Conservation (phyloP, 2,888 invertebrate species). For the Halictus quadricinctus region DNA sequence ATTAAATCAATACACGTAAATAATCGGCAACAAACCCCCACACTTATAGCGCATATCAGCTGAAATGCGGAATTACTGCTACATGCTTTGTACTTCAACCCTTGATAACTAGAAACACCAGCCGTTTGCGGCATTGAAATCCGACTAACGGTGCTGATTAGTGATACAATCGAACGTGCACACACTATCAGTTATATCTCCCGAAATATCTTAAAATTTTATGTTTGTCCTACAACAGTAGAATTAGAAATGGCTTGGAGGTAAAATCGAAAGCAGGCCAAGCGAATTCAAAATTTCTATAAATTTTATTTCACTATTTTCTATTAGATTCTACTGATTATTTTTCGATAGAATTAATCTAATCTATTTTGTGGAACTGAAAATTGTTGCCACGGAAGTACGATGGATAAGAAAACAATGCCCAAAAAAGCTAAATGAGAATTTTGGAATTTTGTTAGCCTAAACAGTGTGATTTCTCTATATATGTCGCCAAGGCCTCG, state of each 20-base stretch:
- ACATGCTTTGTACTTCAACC: not conserved
- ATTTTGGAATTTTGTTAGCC: too few species aligned
- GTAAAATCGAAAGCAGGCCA: not conserved
- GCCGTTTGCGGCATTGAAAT: conserved; percentile 2
- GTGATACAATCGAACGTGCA: not conserved
- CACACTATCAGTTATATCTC: not conserved
- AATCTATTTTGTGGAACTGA: too few species aligned
- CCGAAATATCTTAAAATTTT: not conserved
- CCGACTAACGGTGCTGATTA: not conserved
- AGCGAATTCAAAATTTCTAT: not conserved
- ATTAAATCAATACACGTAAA: not conserved
- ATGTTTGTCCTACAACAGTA: not conserved
- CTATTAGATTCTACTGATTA: too few species aligned
- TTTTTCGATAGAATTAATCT: too few species aligned
- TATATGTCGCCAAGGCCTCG: too few species aligned
- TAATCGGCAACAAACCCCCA: not conserved
- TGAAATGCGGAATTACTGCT: conserved; percentile 5
- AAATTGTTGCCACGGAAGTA: too few species aligned
- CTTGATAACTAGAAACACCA: not conserved
- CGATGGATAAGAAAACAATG: not conserved
- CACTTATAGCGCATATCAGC: not conserved
- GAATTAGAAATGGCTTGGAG: not conserved
- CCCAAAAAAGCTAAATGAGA: not conserved
- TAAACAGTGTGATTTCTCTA: too few species aligned
- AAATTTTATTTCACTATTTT: too few species aligned